Evolutionary conservation across 2,113 vertebrate species (phyloP), one percentile per base, ranked within the genome.

Genomic region (Podocnemis expansa): DNA sequence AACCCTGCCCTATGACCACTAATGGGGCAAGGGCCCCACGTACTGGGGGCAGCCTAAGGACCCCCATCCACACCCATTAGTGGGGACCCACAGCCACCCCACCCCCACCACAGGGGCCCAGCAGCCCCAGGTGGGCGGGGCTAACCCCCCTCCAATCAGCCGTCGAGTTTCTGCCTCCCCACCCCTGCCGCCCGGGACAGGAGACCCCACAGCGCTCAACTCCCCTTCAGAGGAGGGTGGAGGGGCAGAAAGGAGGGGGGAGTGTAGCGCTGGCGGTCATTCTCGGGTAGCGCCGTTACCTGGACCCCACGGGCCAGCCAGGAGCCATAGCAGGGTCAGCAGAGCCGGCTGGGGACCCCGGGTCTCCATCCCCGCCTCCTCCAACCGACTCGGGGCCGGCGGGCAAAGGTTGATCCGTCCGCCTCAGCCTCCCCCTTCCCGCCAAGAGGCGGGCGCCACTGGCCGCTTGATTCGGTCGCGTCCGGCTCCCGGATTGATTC

Each of bases 241-340:
- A 12, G 34, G 43, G 83, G 75, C n/a, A n/a, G 38, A 17, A 16
- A 3, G 13, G 2, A 2, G 3, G 0, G 17, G 16, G 2, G 27
- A 29, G 45, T 22, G 31, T 29, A 31, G 54, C 41, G 38, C 12
- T 1, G 3, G 54, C 55, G 38, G 31, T 2, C n/a, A n/a, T 31
- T 19, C 34, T 14, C 3, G 31, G 12, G 43, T 11, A 8, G 21
- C 7, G 21, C 8, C 3, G 16, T 80, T 45, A 93, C 92, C 92
- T 87, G 55, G 6, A 25, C 67, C 11, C 88, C 84, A 90, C 5
- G 60, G 41, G 79, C 73, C 41, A 6, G n/a, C n/a, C 75, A 84
- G 24, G 11, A 87, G 22, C 84, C 88, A 83, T 52, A 90, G 38
- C 19, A 86, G 55, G 41, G 67, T 6, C 84, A 58, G 88, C 78